Conservation (phyloP, 2,797 vertebrate genomes). For the Anniella stebbinsi region DNA sequence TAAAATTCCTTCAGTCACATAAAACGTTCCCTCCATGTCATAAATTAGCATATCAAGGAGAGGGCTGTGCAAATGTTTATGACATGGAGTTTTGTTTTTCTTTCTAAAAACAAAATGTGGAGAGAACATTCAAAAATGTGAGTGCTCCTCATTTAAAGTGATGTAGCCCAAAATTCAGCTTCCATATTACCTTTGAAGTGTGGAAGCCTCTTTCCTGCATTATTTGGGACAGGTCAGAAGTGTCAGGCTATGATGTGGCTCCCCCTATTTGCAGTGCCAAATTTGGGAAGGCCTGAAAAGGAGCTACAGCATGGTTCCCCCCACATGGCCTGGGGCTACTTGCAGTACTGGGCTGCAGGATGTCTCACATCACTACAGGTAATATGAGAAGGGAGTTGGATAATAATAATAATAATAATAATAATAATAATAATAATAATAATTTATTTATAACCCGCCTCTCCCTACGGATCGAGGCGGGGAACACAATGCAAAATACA, state of each 20-base stretch:
- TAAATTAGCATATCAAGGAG: not conserved
- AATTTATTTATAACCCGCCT: too few relatives aligned
- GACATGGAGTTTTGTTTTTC: too few relatives aligned
- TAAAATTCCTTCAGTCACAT: not conserved
- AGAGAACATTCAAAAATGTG: not conserved
- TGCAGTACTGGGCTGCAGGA: not conserved
- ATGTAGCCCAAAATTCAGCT: too few relatives aligned
- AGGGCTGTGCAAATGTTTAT: not conserved
- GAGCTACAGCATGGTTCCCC: not conserved
- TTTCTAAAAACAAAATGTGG: not conserved
- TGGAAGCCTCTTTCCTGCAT: not conserved
- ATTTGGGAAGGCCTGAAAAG: not conserved
- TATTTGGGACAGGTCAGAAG: not conserved
- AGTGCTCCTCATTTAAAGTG: not conserved
- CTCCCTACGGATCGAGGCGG: too few relatives aligned
- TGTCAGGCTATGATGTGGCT: not conserved
- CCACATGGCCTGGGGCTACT: not conserved
- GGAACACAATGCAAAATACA: too few relatives aligned
- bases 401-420: too few relatives aligned
- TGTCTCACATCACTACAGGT: not conserved
- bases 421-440: too few relatives aligned
- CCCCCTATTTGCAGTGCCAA: not conserved
- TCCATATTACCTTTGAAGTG: not conserved
- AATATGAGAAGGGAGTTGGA: not conserved
- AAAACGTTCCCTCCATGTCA: not conserved